These are phyloP conservation scores for Cyanoramphus novaezelandiae DNA, from an alignment of 2,113 vertebrate species.

Conservation along the genomic window DNA sequence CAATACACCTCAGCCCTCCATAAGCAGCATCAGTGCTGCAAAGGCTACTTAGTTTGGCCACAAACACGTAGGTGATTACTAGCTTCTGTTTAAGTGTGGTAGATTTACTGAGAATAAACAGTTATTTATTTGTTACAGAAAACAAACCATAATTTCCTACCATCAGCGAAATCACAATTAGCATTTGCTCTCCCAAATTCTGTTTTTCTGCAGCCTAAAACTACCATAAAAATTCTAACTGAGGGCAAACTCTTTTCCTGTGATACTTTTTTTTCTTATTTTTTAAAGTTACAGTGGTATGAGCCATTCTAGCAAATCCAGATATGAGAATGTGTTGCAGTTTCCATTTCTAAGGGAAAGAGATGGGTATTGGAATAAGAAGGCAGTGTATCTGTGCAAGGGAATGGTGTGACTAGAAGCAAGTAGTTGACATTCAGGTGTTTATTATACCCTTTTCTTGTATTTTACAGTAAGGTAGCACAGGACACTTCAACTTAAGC, in stretches of 20 bases:
- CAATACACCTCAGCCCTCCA: not conserved
- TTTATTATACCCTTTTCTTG: not conserved
- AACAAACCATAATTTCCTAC: fast-evolving
- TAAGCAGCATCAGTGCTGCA: not conserved
- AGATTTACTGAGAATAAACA: not conserved
- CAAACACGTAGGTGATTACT: not conserved
- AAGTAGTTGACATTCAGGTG: not conserved
- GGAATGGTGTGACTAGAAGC: not conserved
- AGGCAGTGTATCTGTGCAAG: not conserved
- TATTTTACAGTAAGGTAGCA: not conserved
- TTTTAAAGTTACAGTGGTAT: not conserved
- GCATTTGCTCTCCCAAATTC: not conserved
- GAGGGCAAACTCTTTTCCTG: not conserved
- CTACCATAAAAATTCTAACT: not conserved
- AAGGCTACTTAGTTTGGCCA: not conserved
- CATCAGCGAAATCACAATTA: not conserved
- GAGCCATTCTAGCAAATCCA: not conserved
- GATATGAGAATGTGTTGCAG: not conserved
- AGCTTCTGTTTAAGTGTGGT: not conserved
- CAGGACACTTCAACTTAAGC: not conserved
- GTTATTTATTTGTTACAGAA: not conserved
- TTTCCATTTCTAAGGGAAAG: not conserved
- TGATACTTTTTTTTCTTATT: not conserved
- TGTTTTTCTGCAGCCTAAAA: not conserved
- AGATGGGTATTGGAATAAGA: not conserved